A percentile compares a stretch with the other conserved stretches of the same genome.
phyloP scores from a whole-genome alignment of 2,113 vertebrate species.

The Platysternon megacephalum region DNA sequence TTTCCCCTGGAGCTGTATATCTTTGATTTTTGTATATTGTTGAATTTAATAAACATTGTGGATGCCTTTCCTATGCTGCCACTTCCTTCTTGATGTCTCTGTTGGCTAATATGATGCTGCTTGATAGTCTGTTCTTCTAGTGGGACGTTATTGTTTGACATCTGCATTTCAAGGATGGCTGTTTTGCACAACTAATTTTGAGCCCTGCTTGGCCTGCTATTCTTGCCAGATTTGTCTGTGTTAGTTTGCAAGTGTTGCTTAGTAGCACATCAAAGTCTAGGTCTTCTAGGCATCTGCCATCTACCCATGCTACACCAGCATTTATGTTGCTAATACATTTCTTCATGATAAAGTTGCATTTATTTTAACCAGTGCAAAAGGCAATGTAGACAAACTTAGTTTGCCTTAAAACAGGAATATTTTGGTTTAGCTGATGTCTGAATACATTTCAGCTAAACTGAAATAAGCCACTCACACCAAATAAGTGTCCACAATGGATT shows the following conservation, averaged over 20 bases:
- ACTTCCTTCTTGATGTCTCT: background rate
- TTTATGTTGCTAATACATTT: background rate
- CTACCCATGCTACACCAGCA: background rate
- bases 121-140: background rate
- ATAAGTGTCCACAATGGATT: background rate
- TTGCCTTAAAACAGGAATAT: background rate
- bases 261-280: background rate
- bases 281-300: background rate
- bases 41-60: background rate
- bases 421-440: background rate
- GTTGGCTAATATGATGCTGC: background rate
- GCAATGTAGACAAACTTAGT: background rate
- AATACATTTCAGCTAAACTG: conserved; percentile 2
- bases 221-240: background rate
- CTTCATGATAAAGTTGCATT: background rate
- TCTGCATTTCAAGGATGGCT: background rate
- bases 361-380: background rate
- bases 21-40: background rate
- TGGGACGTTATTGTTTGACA: background rate
- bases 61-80: background rate
- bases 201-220: background rate
- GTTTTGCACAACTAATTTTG: background rate
- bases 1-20: background rate
- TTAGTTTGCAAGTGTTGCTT: background rate
- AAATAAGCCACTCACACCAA: background rate